Conservation (phyloP, 1,140 invertebrate species). For the Drosophila teissieri region DNA sequence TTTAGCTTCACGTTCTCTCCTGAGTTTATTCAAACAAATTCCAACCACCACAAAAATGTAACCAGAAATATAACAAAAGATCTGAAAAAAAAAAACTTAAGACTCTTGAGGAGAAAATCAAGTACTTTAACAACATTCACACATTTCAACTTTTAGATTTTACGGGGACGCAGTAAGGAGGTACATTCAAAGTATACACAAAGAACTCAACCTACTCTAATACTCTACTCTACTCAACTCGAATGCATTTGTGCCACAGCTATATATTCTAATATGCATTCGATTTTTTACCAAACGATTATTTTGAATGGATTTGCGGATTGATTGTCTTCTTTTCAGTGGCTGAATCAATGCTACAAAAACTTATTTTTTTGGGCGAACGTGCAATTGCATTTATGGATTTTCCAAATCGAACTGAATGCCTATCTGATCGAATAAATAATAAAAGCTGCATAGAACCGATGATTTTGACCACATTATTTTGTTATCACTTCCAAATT, state of each 20-base stretch:
- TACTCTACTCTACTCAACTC: conserved; percentile 63
- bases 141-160: conserved; percentile 84
- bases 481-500: background rate
- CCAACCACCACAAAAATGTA: conserved; percentile 5
- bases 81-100: background rate
- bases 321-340: conserved; percentile 60
- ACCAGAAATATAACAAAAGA: conserved; percentile 1
- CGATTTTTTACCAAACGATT: conserved; percentile 14
- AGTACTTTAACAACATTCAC: conserved; percentile 60
- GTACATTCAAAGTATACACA: conserved; percentile 83
- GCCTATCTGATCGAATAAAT: conserved; percentile 5
- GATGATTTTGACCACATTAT: background rate
- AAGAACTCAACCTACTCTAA: conserved; percentile 78
- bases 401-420: conserved; percentile 14
- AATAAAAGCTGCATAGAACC: conserved; percentile 2
- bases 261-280: conserved; percentile 46
- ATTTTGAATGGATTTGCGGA: conserved; percentile 49
- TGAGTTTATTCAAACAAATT: conserved; percentile 28
- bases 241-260: conserved; percentile 76
- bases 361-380: conserved; percentile 23
- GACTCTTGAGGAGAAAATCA: conserved; percentile 20
- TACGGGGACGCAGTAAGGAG: conserved; percentile 85
- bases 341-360: conserved; percentile 65
- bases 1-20: conserved; percentile 34
- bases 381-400: conserved; percentile 16